phyloP scores from a whole-genome alignment of 2,888 invertebrate species.

The Nemotelus pantherinus region DNA sequence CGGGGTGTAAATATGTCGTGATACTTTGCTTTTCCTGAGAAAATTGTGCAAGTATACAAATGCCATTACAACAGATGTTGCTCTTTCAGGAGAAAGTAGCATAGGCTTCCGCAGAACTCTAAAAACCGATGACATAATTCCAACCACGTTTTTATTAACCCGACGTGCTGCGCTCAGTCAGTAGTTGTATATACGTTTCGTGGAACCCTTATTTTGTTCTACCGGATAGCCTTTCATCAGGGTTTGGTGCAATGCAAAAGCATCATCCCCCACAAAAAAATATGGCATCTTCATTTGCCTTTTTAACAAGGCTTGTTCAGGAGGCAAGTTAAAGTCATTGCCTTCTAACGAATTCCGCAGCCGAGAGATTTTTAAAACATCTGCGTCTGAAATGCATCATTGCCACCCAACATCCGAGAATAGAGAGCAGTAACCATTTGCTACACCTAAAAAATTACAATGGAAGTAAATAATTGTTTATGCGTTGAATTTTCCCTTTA shows the following conservation, averaged over 20 bases:
- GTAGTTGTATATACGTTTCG: neutral
- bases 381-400: neutral
- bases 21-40: neutral
- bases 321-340: neutral
- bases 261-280: slow-evolving; percentile 21
- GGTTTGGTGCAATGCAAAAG: neutral
- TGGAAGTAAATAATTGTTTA: too few species aligned
- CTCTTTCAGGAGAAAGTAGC: neutral
- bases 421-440: neutral
- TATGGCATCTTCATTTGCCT: slow-evolving; percentile 17
- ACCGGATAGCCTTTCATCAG: neutral
- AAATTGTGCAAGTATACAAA: neutral
- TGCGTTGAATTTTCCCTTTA: too few species aligned
- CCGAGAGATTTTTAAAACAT: neutral
- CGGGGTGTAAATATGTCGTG: neutral
- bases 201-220: neutral
- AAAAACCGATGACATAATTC: neutral
- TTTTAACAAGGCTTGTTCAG: neutral
- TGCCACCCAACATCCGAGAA: neutral
- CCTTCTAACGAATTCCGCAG: neutral
- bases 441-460: neutral
- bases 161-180: neutral
- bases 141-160: neutral
- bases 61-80: neutral
- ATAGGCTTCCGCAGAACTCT: neutral